Evolutionary conservation across 1,140 invertebrate species (phyloP), one percentile per base, ranked within the genome.

Genomic region (Ceratosolen fusciceps): DNA sequence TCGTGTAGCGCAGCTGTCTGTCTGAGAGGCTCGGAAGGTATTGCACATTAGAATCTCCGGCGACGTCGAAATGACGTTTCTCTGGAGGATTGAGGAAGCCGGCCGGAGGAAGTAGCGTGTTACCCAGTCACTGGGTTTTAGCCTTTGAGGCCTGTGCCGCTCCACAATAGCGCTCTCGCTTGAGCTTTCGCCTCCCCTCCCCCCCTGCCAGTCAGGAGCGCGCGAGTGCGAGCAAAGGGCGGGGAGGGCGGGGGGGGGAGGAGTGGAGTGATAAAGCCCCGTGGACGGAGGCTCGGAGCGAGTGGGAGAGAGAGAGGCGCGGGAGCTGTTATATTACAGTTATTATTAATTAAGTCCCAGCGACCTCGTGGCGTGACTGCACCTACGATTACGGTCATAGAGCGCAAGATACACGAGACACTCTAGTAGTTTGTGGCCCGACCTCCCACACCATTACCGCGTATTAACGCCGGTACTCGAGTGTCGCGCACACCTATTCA

Each of bases 271-370:
- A 70, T 19, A 49, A 7, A 29, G 26, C 5, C 56, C 52, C n/a
- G 16, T 4, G 5, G 8, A 19, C 52, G 16, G 14, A 16, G 9
- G 60, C n/a, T 31, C 24, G 31, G 9, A 16, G 60, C 24, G 68
- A 74, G 78, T 67, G 58, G 43, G 65, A 65, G 54, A 43, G 34
- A 2, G 52, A 34, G 24, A 74, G 29, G 37, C 31, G 49, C 10
- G 19, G 21, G 29, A 37, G 21, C 34, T 16, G 31, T 58, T 54
- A 71, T 39, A 71, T 71, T 54, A 71, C 26, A 54, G 29, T 71
- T 73, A 58, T 73, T 73, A 73, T 56, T 73, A 71, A 71, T 71
- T 71, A 73, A 73, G 49, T 73, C 49, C 37, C 29, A 34, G 19
- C 31, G 71, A 56, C 21, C 34, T 37, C 31, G 7, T 54, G 26